Evolutionary conservation across 2,888 invertebrate species (phyloP), one percentile per base, ranked within the genome.

Genomic region (Chrysolina haemoptera): DNA sequence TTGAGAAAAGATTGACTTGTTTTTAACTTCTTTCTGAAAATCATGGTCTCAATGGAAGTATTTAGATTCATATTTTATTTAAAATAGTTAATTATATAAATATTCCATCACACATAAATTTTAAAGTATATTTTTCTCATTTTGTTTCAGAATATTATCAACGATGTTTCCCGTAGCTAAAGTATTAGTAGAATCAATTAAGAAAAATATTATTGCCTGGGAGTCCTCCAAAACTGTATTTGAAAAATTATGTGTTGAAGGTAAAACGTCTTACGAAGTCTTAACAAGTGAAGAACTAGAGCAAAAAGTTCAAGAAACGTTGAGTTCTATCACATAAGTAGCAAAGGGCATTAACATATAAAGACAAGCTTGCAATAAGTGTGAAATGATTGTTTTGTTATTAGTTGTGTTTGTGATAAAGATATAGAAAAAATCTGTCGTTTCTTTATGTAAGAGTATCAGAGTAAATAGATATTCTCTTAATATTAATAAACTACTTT

Each of bases 201-300:
- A 90, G 71, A 88, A 88, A 35, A 92, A 93, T 79, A 88, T 91
- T 2, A 87, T 89, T 66, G 89, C 90, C 74, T 93, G 93, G 93
- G 90, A 90, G 41, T 88, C 88, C 0, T 89, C 92, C 0, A 88
- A 88, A 77, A 81, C 81, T 1, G 80, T 89, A 62, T 90, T 89
- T 78, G 81, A 85, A 11, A 83, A 80, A 55, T 74, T 83, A 10
- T 66, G 77, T 63, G 43, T 81, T 3, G 80, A 79, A 48, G 84
- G 83, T n/a, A 79, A 74, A 68, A 80, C 83, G 6, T 83, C 84
- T 2, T 81, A 85, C 35, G 86, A 86, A 65, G 79, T 86, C 48
- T 78, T 87, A 67, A 75, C 76, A 5, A 84, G 83, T 75, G 78
- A 81, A 6, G 84, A 82, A 67, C 77, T 87, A 46, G 85, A 85